Conservation (phyloP, 1,140 invertebrate genomes). For the Sycobia sp. region DNA sequence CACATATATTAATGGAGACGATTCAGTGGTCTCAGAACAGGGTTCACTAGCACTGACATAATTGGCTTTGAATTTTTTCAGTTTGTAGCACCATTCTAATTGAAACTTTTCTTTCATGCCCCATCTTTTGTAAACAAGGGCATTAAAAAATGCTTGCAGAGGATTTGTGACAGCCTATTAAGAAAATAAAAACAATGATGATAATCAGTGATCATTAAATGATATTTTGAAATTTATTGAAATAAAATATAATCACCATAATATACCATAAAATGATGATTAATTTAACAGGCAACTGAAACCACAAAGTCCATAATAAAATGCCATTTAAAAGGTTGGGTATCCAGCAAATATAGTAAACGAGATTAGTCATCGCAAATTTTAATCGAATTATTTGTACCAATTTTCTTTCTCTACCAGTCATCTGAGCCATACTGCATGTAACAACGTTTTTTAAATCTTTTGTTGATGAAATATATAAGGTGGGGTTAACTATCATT, state of each 20-base stretch:
- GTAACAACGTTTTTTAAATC: slow-evolving; percentile 69
- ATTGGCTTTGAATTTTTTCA: slow-evolving; percentile 40
- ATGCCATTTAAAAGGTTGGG: slow-evolving; percentile 80
- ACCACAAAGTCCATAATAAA: slow-evolving; percentile 78
- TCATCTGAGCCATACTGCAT: slow-evolving; percentile 68
- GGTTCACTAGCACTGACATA: slow-evolving; percentile 32
- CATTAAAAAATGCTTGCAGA: slow-evolving; percentile 80
- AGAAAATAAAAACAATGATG: slow-evolving; percentile 25
- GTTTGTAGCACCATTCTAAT: slow-evolving; percentile 51
- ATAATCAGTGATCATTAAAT: too few species aligned
- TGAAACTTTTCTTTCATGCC: slow-evolving; percentile 56
- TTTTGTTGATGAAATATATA: slow-evolving; percentile 71
- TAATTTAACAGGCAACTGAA: slow-evolving; percentile 69
- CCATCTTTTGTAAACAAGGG: slow-evolving; percentile 77
- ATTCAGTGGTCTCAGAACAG: slow-evolving; percentile 45
- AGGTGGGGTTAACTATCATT: slow-evolving; percentile 77
- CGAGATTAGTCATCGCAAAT: slow-evolving; percentile 76
- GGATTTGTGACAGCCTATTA: slow-evolving; percentile 79
- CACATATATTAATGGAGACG: slow-evolving; percentile 49
- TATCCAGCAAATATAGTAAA: slow-evolving; percentile 82
- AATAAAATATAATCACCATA: slow-evolving; percentile 68
- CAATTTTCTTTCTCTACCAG: slow-evolving; percentile 72
- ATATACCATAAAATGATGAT: slow-evolving; percentile 79
- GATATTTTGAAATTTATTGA: background rate
- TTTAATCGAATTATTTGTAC: slow-evolving; percentile 73